These are phyloP conservation scores for Drosophila silvestris DNA, from an alignment of 2,888 invertebrate species.

Conservation along the genomic window DNA sequence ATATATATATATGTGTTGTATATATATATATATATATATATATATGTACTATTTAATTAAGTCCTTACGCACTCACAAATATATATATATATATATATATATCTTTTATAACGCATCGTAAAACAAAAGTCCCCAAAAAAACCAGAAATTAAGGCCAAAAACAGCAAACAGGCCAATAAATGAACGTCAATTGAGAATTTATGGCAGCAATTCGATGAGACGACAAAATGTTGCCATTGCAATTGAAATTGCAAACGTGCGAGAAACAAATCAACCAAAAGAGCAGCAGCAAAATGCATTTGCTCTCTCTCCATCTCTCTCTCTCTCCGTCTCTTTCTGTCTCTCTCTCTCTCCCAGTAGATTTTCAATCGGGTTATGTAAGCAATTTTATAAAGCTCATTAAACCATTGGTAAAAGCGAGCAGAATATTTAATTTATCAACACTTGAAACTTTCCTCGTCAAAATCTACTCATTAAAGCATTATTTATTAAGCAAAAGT, in stretches of 20 bases:
- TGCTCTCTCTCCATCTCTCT: background rate
- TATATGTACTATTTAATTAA: background rate
- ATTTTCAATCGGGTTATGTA: constrained; percentile 5
- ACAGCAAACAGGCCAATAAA: constrained; percentile 16
- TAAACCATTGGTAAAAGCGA: background rate
- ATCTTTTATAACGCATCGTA: constrained; percentile 10
- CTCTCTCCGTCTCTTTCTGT: background rate
- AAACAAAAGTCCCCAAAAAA: constrained; percentile 33
- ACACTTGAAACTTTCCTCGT: background rate
- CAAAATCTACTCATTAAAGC: background rate
- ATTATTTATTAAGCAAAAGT: background rate
- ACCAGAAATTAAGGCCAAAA: constrained; percentile 31
- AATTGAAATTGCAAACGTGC: constrained; percentile 39
- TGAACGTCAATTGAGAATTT: constrained; percentile 42
- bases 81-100: too few species aligned
- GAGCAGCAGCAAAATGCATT: constrained; percentile 13
- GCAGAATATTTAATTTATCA: background rate
- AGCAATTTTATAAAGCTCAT: background rate
- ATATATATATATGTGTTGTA: too few species aligned
- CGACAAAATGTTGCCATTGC: constrained; percentile 20
- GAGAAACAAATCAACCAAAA: constrained; percentile 39
- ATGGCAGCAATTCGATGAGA: constrained; percentile 22
- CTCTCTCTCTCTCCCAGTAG: background rate
- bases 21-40: background rate
- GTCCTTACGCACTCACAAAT: background rate